phyloP scores from a whole-genome alignment of 2,888 invertebrate genomes.

The Acrocyrtus sp. region DNA sequence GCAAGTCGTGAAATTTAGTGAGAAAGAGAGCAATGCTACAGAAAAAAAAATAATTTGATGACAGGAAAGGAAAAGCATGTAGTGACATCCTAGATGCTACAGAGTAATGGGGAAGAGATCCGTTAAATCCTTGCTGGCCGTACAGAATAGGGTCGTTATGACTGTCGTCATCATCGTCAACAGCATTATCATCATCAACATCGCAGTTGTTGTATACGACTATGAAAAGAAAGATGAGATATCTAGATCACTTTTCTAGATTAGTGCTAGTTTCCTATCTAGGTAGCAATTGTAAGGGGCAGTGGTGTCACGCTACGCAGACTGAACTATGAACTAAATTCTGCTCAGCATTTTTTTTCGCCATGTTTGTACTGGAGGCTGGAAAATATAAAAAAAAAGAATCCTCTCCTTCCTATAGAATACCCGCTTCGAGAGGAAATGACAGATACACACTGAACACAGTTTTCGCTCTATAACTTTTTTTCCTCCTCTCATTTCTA shows the following conservation, averaged over 20 bases:
- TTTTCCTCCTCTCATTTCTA: slow-evolving; percentile 15
- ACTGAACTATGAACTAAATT: no score
- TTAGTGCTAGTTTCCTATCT: no score
- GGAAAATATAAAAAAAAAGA: no score
- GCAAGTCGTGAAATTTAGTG: slow-evolving; percentile 28
- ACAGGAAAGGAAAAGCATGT: slow-evolving; percentile 14
- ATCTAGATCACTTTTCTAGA: slow-evolving; percentile 12
- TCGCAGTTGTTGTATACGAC: slow-evolving; percentile 12
- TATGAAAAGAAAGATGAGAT: slow-evolving; percentile 16
- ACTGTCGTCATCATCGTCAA: slow-evolving; percentile 29
- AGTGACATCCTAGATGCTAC: neutral
- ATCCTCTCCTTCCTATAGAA: no score
- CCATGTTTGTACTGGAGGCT: no score
- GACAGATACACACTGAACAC: slow-evolving; percentile 19
- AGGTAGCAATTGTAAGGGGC: no score
- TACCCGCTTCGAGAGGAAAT: no score
- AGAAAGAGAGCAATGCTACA: slow-evolving; percentile 25
- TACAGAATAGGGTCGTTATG: slow-evolving; percentile 31
- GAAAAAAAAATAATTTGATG: slow-evolving; percentile 21
- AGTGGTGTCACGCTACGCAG: no score
- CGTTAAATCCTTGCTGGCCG: slow-evolving; percentile 27
- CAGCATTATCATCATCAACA: neutral
- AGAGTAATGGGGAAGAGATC: slow-evolving; percentile 25
- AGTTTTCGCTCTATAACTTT: slow-evolving; percentile 9
- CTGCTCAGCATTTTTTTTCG: no score